Percentiles rank a stretch among this genome's conserved stretches.
Conservation (phyloP, 1,140 invertebrate genomes). For the Tetragnatha versicolor region DNA sequence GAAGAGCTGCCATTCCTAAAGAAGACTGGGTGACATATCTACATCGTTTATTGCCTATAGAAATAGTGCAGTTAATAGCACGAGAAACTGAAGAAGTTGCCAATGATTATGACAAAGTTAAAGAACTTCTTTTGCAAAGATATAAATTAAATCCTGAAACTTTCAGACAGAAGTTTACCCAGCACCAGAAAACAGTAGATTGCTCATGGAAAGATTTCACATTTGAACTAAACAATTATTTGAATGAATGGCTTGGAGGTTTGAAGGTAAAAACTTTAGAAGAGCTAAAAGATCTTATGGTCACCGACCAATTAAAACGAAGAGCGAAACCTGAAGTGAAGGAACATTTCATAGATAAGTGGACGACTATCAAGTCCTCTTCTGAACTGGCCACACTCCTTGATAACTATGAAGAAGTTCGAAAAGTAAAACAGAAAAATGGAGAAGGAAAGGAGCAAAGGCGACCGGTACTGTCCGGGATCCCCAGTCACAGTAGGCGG, state of each 20-base stretch:
- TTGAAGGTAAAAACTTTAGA: not conserved
- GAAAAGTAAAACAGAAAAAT: not conserved
- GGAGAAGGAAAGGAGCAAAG: not conserved
- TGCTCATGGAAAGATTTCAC: not conserved
- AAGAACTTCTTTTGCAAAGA: not conserved
- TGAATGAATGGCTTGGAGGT: not conserved
- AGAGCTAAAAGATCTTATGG: not conserved
- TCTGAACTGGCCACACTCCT: not conserved
- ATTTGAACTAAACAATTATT: not conserved
- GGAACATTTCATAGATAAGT: not conserved
- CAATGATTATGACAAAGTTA: not conserved
- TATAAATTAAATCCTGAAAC: not conserved
- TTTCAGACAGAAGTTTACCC: not conserved
- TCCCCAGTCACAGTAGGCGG: no score
- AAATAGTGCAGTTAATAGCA: no score
- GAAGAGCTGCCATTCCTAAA: no score
- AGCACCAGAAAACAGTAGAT: not conserved
- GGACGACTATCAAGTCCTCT: not conserved
- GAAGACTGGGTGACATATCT: no score
- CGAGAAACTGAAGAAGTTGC: not conserved
- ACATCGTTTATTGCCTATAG: no score
- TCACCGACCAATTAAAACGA: not conserved
- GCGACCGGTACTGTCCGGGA: not conserved
- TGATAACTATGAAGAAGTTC: not conserved
- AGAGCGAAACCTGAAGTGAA: not conserved